phyloP scores from a whole-genome alignment of 2,113 vertebrate genomes.

The Muntiacus muntjak region DNA sequence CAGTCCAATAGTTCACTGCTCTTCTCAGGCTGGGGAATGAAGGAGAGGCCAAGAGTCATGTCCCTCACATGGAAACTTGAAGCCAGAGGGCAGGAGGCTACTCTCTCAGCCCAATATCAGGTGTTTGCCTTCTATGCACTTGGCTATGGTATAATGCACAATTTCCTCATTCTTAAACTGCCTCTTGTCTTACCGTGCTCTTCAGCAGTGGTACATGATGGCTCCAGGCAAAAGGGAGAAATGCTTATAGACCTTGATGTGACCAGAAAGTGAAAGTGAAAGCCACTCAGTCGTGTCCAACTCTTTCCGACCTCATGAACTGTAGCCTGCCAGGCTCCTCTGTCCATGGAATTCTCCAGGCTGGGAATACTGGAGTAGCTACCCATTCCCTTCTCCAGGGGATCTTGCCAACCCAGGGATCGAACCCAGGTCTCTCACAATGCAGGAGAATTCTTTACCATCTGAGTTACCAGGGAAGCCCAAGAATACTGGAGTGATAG shows the following conservation, averaged over 20 bases:
- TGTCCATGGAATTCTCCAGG: neutral
- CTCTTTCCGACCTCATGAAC: neutral
- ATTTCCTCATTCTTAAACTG: neutral
- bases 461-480: neutral
- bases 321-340: neutral
- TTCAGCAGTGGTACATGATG: neutral
- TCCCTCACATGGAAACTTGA: neutral
- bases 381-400: neutral
- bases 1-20: neutral
- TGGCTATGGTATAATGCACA: neutral
- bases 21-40: neutral
- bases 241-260: neutral
- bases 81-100: neutral
- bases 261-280: neutral
- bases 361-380: neutral
- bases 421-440: neutral
- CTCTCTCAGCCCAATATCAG: neutral
- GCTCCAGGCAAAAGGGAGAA: neutral
- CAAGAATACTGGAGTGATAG: neutral
- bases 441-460: neutral
- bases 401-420: neutral
- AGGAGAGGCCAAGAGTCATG: neutral
- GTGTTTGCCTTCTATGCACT: neutral
- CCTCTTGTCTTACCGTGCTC: neutral
- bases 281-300: neutral